These are phyloP conservation scores for Ataeniobius toweri DNA, from an alignment of 2,797 vertebrate genomes.

Conservation along the genomic window DNA sequence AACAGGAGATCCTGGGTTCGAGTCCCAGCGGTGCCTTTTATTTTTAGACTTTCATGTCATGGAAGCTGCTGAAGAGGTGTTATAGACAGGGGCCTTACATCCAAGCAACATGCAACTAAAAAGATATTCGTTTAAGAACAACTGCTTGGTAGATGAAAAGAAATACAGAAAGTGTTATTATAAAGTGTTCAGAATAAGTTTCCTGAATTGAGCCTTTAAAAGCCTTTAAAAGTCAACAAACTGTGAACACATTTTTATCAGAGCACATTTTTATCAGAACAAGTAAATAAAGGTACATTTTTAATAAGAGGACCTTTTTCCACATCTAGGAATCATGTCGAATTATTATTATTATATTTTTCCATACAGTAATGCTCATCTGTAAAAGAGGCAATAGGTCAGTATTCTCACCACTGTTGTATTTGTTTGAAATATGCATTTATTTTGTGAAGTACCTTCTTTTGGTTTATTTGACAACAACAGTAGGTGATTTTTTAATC, in stretches of 20 bases:
- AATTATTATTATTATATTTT: too few relatives aligned
- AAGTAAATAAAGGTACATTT: background rate
- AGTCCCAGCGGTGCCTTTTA: background rate
- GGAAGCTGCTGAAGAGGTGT: background rate
- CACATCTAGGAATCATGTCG: too few relatives aligned
- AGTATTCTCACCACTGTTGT: background rate
- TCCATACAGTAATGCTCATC: background rate
- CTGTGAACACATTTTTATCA: background rate
- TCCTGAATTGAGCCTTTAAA: background rate
- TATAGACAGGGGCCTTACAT: background rate
- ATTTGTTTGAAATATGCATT: too few relatives aligned
- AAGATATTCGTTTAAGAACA: background rate
- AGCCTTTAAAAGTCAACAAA: background rate
- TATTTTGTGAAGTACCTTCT: too few relatives aligned
- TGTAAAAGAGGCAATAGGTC: background rate
- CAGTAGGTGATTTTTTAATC: too few relatives aligned
- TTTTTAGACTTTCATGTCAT: too few relatives aligned
- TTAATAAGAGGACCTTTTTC: too few relatives aligned
- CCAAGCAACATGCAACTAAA: background rate
- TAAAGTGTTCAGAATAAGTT: background rate
- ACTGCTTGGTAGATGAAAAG: too few relatives aligned
- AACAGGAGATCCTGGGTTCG: constrained; percentile 1
- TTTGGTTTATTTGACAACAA: too few relatives aligned
- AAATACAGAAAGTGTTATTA: background rate
- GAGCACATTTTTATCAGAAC: background rate